These are phyloP conservation scores for Grammatotria lemairii DNA, from an alignment of 2,113 vertebrate genomes.

Conservation along the genomic window DNA sequence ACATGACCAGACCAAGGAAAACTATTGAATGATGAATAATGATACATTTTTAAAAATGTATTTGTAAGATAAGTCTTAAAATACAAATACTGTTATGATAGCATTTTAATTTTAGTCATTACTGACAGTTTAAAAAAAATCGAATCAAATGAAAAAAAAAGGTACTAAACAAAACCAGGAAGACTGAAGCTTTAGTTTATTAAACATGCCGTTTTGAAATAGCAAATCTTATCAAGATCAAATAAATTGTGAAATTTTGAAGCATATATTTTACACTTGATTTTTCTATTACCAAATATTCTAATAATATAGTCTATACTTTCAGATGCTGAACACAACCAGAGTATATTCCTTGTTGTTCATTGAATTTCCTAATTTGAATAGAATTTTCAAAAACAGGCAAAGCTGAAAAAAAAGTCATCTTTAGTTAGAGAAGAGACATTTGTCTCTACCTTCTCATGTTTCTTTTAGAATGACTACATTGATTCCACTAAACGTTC, in stretches of 20 bases:
- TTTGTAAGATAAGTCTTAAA: background rate
- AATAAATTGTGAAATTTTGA: background rate
- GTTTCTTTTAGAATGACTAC: background rate
- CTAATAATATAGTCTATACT: background rate
- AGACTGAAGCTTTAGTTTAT: background rate
- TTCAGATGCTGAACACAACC: background rate
- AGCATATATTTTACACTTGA: background rate
- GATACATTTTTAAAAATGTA: background rate
- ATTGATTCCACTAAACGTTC: background rate
- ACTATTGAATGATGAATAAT: background rate
- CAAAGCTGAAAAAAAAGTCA: background rate
- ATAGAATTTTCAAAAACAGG: background rate
- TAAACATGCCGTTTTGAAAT: background rate
- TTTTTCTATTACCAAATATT: background rate
- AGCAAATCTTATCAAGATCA: background rate
- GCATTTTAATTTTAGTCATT: background rate
- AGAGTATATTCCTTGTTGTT: background rate
- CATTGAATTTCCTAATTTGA: background rate
- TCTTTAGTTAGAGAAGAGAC: background rate
- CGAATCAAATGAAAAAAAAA: background rate
- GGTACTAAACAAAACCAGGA: background rate
- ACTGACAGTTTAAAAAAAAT: background rate
- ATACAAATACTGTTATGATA: background rate
- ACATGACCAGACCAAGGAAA: background rate
- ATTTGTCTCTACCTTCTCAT: background rate